Evolutionary conservation across 1,140 invertebrate genomes (phyloP), one percentile per base, ranked within the genome.

Genomic region (Rhagoletis pomonella): DNA sequence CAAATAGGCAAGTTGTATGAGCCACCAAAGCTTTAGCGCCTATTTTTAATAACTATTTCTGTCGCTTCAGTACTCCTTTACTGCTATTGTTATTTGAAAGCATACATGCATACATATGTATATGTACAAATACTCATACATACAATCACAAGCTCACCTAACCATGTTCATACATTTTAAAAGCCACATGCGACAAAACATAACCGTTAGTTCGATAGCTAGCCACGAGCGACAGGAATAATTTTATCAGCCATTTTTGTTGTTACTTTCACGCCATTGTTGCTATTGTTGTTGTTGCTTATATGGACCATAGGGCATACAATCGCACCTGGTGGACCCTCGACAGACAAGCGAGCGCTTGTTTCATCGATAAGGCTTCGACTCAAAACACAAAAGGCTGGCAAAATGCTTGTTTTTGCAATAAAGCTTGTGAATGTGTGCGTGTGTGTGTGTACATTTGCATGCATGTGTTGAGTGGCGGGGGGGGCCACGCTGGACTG

Each of bases 171-270:
- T 55, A 55, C 50, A 55, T 62, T 62, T 62, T 62, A 62, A 62
- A 55, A 50, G 29, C 29, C 47, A 77, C 12, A 55, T 14, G 73
- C 9, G 47, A 12, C 39, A 81, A 81, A 81, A 58, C 73, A 81
- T 81, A 81, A 81, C 73, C 47, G 73, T 81, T 81, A 81, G 73
- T 55, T 81, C 47, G 47, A 81, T 81, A 81, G 73, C 14, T 42
- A 9, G 17, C 73, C 73, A 81, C 47, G 9, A 81, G 73, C 73
- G 73, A 81, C 44, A 55, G 73, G 17, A 81, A 55, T 19, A 81
- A 55, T 55, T 81, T 81, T 81, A 81, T 44, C 47, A n/a, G 17
- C 73, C 73, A 81, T 50, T 81, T 81, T 6, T n/a, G 47, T 55
- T 10, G 17, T n/a, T 19, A 19, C 47, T 10, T 47, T 81, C 64